Base-by-base conservation (phyloP, 92 coral and sea anemone genomes). In the Siderastrea radians region DNA sequence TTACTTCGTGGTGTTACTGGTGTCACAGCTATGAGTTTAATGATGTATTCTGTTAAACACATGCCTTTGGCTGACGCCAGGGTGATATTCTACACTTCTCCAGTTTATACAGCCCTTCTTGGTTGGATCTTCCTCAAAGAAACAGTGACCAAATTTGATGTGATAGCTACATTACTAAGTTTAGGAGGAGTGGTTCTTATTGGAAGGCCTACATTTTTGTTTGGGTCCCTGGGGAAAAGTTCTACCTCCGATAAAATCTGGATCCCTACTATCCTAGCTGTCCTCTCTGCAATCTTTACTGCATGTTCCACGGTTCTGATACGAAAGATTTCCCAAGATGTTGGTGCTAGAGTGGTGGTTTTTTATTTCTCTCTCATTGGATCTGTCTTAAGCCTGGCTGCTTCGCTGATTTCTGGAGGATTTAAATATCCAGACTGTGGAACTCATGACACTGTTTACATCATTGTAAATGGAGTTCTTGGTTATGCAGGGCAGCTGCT, bases 61-160 rank as follows among this genome's bases (percentile, higher is more conserved):
- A 96, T 96, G 94, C 95, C 96, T 38, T 49, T 96, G n/a, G 95
- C 95, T 1, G 98, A 96, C 53, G 95, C 98, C 5, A 93, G 94
- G 16, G 94, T 93, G 4, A 76, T 96, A 11, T 58, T 87, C 57
- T 96, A 89, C 63, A 89, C 96, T 1, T 75, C 93, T 43, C 96
- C 96, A 0, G 86, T 96, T n/a, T 92, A 87, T 69, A 91, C 95
- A 6, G 94, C 93, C 8, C 81, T 96, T 9, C 77, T 96, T 54
- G 96, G 92, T n/a, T 86, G 77, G 51, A 65, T 90, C 50, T 70
- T 96, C 83, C 90, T 96, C 4, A 79, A 84, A 54, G 98, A 96
- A 46, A 47, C 81, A 0, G 84, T 92, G 80, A 93, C 89, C 60
- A 74, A 84, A 62, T 75, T 84, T 51, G 93, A 93, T 54, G 75